Evolutionary conservation across 2,113 vertebrate species (phyloP).

Genomic region (Quiscalus mexicanus): DNA sequence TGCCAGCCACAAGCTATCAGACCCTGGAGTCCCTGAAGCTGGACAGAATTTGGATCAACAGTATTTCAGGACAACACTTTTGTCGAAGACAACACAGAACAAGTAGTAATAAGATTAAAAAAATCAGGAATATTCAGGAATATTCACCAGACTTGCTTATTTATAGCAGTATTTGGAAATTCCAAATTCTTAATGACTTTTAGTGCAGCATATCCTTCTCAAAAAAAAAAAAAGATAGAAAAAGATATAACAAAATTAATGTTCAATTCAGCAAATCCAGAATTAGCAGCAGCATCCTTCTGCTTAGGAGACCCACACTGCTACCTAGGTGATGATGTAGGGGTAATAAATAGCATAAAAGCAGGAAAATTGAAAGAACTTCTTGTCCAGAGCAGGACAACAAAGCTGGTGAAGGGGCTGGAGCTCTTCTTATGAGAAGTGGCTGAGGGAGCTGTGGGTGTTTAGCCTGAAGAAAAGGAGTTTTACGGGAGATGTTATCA

Average conservation of each 20-base stretch:
- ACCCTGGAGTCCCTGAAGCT: background rate
- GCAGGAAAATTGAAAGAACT: background rate
- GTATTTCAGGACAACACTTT: background rate
- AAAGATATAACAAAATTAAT: too few relatives aligned
- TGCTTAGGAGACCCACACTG: background rate
- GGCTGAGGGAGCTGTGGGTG: background rate
- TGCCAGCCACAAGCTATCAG: background rate
- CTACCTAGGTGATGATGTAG: background rate
- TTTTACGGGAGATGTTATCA: background rate
- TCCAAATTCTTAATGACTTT: background rate
- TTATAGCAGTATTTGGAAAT: background rate
- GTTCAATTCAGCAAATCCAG: background rate
- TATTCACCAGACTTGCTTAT: background rate
- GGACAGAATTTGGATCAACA: background rate
- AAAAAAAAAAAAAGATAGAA: too few relatives aligned
- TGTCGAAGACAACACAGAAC: background rate
- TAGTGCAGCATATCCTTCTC: background rate
- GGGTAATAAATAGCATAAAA: background rate
- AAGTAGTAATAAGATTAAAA: background rate
- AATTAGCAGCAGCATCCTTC: background rate
- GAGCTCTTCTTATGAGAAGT: background rate
- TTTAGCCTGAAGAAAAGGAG: background rate
- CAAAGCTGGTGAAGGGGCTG: background rate
- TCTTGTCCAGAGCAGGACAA: background rate
- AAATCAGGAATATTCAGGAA: background rate